Percentiles rank a stretch among this genome's conserved stretches.
These are phyloP conservation scores for Boloria euphrosyne DNA, from an alignment of 2,888 invertebrate genomes.

Conservation along the genomic window DNA sequence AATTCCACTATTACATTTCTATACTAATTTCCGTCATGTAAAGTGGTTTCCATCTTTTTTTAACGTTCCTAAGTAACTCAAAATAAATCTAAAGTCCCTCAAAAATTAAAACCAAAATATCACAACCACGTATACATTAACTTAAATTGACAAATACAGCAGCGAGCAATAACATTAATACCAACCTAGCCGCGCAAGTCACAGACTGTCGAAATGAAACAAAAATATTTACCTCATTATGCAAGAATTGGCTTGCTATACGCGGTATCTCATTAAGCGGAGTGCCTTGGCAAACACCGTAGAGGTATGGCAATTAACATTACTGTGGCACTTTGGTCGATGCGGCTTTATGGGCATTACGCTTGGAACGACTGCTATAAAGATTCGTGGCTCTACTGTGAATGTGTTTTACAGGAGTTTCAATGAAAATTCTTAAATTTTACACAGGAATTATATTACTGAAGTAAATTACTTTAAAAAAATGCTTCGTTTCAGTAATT, in stretches of 20 bases:
- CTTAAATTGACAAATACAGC: no score
- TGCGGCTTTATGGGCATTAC: slow-evolving; percentile 31
- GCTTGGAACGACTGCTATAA: slow-evolving; percentile 27
- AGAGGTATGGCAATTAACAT: slow-evolving; percentile 31
- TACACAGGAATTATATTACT: neutral
- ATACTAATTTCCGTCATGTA: no score
- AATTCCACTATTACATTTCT: no score
- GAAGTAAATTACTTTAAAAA: neutral
- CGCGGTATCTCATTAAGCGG: slow-evolving; percentile 52
- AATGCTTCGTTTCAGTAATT: neutral
- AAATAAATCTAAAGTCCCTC: no score
- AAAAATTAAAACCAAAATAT: no score
- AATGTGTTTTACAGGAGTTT: slow-evolving; percentile 23
- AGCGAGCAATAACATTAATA: no score
- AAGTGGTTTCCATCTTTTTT: no score
- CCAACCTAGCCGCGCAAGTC: no score
- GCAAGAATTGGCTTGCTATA: slow-evolving; percentile 28
- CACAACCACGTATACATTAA: no score
- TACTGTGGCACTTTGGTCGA: slow-evolving; percentile 20
- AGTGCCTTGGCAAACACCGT: slow-evolving; percentile 60
- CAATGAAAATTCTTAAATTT: slow-evolving; percentile 13
- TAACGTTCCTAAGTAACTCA: no score
- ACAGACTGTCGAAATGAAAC: neutral
- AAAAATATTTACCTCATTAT: slow-evolving; percentile 18
- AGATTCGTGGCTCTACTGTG: slow-evolving; percentile 19